Conservation (phyloP, 2,113 vertebrate genomes). For the Phrynocephalus versicolor region DNA sequence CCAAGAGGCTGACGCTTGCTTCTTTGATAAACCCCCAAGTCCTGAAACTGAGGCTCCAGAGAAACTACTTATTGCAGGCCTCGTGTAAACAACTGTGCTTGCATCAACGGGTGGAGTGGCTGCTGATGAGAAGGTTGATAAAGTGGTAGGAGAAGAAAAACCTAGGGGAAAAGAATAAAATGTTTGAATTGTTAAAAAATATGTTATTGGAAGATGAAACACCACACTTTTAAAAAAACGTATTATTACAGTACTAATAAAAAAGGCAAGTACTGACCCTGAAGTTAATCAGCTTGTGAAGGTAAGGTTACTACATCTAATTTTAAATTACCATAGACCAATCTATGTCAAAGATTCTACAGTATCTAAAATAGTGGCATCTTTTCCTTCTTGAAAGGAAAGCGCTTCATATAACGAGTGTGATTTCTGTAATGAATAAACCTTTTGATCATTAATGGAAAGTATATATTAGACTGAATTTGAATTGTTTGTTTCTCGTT, state of each 20-base stretch:
- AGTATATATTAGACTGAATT: too few relatives aligned
- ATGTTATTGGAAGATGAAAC: not conserved
- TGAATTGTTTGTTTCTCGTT: too few relatives aligned
- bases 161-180: constrained; percentile 67
- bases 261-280: not conserved
- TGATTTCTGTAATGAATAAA: too few relatives aligned
- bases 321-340: not conserved
- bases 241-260: not conserved
- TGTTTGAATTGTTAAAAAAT: not conserved
- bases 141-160: constrained; percentile 72
- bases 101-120: constrained; percentile 60
- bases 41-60: constrained; percentile 66
- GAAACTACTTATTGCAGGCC: constrained; percentile 76
- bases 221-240: not conserved
- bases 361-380: not conserved
- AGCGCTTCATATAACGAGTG: too few relatives aligned
- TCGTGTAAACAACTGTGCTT: constrained; percentile 70
- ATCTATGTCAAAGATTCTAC: not conserved
- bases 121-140: constrained; percentile 68
- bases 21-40: constrained; percentile 80
- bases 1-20: constrained; percentile 79
- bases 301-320: not conserved
- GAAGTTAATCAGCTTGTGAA: not conserved
- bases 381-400: too few relatives aligned
- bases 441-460: too few relatives aligned